Conservation (phyloP, 2,113 vertebrate genomes). For the Sturnus vulgaris region DNA sequence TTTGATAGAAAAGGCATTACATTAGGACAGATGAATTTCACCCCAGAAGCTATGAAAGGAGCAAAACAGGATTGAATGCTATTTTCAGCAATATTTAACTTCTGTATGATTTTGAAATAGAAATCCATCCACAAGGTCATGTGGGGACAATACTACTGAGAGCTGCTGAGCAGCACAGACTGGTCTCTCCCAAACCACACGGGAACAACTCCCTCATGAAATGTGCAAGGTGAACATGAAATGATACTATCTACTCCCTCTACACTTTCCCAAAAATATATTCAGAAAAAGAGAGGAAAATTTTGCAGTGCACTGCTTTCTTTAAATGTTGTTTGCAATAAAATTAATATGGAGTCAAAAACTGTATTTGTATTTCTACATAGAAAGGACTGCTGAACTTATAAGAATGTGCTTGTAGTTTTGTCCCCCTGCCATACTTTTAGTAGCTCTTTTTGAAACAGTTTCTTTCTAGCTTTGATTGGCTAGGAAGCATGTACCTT, state of each 20-base stretch:
- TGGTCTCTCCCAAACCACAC: neutral
- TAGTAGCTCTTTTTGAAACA: neutral
- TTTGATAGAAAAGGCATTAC: neutral
- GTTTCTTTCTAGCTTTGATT: neutral
- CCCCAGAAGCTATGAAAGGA: neutral
- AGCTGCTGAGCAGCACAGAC: neutral
- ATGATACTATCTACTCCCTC: neutral
- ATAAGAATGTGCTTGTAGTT: neutral
- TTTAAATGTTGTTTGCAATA: neutral
- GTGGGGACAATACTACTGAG: neutral
- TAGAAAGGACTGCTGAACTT: neutral
- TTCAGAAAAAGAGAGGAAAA: neutral
- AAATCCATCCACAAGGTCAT: conserved; percentile 3
- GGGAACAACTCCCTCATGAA: neutral
- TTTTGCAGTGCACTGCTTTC: neutral
- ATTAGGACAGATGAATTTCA: neutral
- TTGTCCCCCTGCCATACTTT: neutral
- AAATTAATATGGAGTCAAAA: neutral
- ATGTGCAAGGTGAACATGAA: neutral
- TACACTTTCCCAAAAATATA: neutral
- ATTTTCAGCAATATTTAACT: conserved; percentile 22
- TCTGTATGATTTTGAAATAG: neutral
- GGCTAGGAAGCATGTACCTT: neutral
- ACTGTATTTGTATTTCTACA: neutral
- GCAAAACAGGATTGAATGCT: neutral